These are phyloP conservation scores for Mareca strepera DNA, from an alignment of 2,797 vertebrate genomes.

Conservation along the genomic window DNA sequence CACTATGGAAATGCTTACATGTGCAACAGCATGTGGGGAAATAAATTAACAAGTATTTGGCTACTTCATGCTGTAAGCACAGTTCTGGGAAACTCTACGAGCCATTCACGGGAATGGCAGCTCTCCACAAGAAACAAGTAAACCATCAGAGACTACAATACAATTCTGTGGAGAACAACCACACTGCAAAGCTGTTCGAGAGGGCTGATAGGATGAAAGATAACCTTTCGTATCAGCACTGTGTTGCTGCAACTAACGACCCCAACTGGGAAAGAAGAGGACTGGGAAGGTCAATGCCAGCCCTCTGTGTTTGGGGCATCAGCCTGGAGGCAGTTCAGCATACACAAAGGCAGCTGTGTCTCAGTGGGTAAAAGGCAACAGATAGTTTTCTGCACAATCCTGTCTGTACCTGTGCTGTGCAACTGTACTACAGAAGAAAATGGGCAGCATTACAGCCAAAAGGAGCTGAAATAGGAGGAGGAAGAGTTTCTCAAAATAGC, in stretches of 20 bases:
- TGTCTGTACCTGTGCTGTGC: neutral
- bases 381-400: neutral
- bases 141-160: neutral
- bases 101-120: neutral
- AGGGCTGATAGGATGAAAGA: neutral
- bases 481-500: neutral
- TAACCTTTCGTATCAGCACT: neutral
- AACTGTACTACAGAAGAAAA: neutral
- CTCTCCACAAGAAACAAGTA: neutral
- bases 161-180: neutral
- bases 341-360: neutral
- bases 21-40: neutral
- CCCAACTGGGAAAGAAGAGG: neutral
- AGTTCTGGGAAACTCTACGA: neutral
- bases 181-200: neutral
- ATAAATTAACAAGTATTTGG: neutral
- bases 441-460: neutral
- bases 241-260: neutral
- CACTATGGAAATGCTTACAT: neutral
- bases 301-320: neutral
- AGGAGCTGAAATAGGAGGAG: neutral
- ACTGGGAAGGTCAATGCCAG: neutral
- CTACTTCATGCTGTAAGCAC: neutral
- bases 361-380: neutral
- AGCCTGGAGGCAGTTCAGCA: neutral